Evolutionary conservation across 1,140 invertebrate species (phyloP), one percentile per base, ranked within the genome.

Genomic region (Drosophila prosaltans): DNA sequence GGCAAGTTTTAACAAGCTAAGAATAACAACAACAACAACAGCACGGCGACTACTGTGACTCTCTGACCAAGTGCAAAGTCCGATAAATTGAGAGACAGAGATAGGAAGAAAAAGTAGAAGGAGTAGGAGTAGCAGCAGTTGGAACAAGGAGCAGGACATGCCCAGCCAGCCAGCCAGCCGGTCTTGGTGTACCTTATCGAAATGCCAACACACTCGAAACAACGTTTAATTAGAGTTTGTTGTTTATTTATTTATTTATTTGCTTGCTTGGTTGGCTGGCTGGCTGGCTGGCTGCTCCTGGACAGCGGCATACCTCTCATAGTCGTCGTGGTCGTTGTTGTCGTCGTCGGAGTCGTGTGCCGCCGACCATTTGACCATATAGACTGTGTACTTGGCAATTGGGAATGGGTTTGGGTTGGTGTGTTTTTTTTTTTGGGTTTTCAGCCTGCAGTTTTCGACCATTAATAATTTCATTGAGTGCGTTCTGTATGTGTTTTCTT

Each of bases 151-250:
- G 72, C 80, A 58, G 68, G 64, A 73, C 58, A 54, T 68, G 72
- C 55, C 62, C 45, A 9, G 39, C 28, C 28, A 3, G 8, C 3
- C 16, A 16, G 60, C 62, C 45, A 9, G 39, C 28, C 28, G 2
- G 8, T 11, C 39, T 51, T 26, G 45, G 45, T 51, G 43, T 61
- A 64, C 57, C 78, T 86, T 86, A 86, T 86, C 83, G 84, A 80
- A 78, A 69, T 69, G 65, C 81, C 74, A 72, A 70, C 70, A 77
- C 67, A 71, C 65, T 61, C 66, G 71, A 55, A 78, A 74, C 84
- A 69, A 69, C 83, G 84, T 89, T 88, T 88, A 88, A 88, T 88
- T 88, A 88, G 83, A 88, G 84, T 89, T 88, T 88, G 72, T 83
- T 86, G 80, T 77, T 86, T 86, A 88, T 78, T 86, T 85, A 83